Base-by-base conservation (phyloP, 2,113 vertebrate genomes). In the Aldabrachelys gigantea region DNA sequence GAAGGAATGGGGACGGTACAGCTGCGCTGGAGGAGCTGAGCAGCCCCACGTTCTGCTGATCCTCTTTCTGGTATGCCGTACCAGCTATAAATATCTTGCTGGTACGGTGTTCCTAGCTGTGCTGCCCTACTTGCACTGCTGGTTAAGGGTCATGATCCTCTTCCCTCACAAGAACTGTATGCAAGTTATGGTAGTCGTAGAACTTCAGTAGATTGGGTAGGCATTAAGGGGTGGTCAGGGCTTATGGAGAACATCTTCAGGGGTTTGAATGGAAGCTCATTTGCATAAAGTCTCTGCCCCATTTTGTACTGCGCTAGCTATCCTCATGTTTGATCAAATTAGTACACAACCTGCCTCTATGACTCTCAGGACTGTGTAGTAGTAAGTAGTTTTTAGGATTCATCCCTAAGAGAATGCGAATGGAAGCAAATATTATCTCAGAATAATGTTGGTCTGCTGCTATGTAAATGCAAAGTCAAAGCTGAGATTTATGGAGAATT, bases 301-400 rank as follows among this genome's bases (percentile, higher is more conserved):
- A 0, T 8, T 21, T 88, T 0, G 41, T 79, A 35, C n/a, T 82
- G 17, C 3, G 1, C 22, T 82, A 17, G 81, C 4, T 56, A 80
- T 92, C 52, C 49, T 92, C 1, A 0, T 21, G 13, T 78, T 94
- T 62, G 19, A 88, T 88, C 25, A 27, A 1, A 87, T 38, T 44
- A 72, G 14, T 69, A n/a, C 38, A 76, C 75, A 27, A 10, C 8
- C 65, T 72, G 41, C 75, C 11, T 47, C 44, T 78, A 12, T 90
- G 10, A 83, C 81, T 54, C 47, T 11, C 80, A 84, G 35, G 12
- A 91, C 16, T 44, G 22, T 88, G 56, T 1, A 49, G 4, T 72
- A 72, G 44, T 85, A 3, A 38, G 5, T 88, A 35, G 86, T 84
- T 91, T 57, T 78, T 81, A 6, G 10, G 69, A 6, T 92, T 89